Base-by-base conservation (phyloP, 2,113 vertebrate species). In the Scalopus aquaticus region DNA sequence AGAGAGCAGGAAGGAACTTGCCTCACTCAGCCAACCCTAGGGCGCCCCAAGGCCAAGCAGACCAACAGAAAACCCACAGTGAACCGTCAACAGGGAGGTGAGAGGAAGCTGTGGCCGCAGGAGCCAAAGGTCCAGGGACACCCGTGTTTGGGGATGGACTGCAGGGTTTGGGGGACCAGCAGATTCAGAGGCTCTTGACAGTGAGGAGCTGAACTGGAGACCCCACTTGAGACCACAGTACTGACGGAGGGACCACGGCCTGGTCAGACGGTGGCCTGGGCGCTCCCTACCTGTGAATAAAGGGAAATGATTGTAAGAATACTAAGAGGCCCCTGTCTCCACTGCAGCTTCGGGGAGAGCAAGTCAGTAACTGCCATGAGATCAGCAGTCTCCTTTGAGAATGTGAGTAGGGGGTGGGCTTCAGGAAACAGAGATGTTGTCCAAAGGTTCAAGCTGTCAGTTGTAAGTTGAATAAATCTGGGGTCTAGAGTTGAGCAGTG, bases 1-100 rank as follows among this genome's bases (percentile, higher is more conserved):
- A 44, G 49, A 92, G 11, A 62, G 15, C 64, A 44, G 84, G 56
- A 88, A 88, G 87, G 74, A 82, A 77, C 79, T 77, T 51, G 79
- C 15, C 13, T 26, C 51, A 77, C 1, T 32, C 22, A n/a, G 51
- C 51, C 17, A 24, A 60, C 54, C 35, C 35, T 11, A 49, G 22
- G 22, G 28, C 37, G 28, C 22, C 42, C 13, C 46, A 4, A 19
- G 42, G 19, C 49, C 78, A 39, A 54, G 30, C 28, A 30, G 81
- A 78, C 39, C 19, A 17, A 82, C 78, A 6, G 6, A 42, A 80
- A 42, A 22, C 24, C 35, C 58, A 16, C 70, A 30, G 35, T 16
- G 10, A n/a, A 19, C 2, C n/a, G 73, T 54, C 16, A 69, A 49
- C 6, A 26, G 88, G 6, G 20, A 85, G 73, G 35, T 20, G 15